Evolutionary conservation across 2,797 vertebrate genomes (phyloP).

Genomic region (Schizopygopsis malacanthus): DNA sequence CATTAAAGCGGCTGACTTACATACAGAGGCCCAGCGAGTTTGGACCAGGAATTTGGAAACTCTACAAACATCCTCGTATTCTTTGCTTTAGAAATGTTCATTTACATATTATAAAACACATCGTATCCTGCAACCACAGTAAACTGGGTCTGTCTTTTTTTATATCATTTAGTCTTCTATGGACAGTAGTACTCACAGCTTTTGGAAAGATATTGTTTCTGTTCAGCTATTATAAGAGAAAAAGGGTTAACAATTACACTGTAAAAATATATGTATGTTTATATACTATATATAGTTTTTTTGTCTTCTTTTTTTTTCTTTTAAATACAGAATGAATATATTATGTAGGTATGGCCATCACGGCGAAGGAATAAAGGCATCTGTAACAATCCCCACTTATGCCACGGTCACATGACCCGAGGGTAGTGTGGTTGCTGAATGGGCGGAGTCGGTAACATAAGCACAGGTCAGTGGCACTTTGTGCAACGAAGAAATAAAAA

Average conservation of each 20-base stretch:
- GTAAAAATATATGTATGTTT: slow-evolving; percentile 88
- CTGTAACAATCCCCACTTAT: slow-evolving; percentile 79
- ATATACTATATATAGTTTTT: slow-evolving; percentile 84
- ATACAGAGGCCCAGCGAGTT: slow-evolving; percentile 68
- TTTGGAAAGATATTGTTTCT: slow-evolving; percentile 73
- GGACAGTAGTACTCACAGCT: slow-evolving; percentile 72
- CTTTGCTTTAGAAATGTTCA: slow-evolving; percentile 64
- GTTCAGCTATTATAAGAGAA: slow-evolving; percentile 77
- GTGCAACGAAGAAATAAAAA: slow-evolving; percentile 82
- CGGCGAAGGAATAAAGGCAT: slow-evolving; percentile 85
- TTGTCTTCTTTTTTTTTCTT: slow-evolving; percentile 80
- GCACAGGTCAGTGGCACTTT: slow-evolving; percentile 82
- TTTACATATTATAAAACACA: slow-evolving; percentile 68
- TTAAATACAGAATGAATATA: slow-evolving; percentile 86
- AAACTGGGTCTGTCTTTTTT: slow-evolving; percentile 72
- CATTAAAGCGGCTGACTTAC: slow-evolving; percentile 69
- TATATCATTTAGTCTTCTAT: slow-evolving; percentile 70
- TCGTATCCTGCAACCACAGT: slow-evolving; percentile 79
- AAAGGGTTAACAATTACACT: slow-evolving; percentile 84
- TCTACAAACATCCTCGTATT: slow-evolving; percentile 57
- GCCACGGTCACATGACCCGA: slow-evolving; percentile 66
- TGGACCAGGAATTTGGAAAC: slow-evolving; percentile 65
- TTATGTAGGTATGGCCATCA: slow-evolving; percentile 81
- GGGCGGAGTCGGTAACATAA: slow-evolving; percentile 78
- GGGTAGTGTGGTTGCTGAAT: slow-evolving; percentile 76